phyloP scores from a whole-genome alignment of 2,113 vertebrate species.

The Rhabdornis inornatus region DNA sequence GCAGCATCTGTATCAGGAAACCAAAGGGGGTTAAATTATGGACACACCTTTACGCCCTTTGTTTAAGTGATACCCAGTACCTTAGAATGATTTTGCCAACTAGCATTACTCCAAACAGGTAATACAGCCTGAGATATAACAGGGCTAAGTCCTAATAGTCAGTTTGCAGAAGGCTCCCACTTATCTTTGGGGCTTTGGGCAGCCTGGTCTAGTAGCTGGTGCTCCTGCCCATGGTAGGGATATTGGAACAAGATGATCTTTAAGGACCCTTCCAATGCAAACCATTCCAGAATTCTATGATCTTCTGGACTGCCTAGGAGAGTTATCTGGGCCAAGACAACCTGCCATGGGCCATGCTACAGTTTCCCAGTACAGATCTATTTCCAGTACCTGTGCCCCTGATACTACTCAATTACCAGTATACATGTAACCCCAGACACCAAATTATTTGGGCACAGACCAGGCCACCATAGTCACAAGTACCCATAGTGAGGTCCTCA shows the following conservation, averaged over 20 bases:
- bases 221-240: background rate
- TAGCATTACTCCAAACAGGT: background rate
- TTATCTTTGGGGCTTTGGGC: background rate
- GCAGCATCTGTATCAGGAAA: background rate
- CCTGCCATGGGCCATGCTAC: background rate
- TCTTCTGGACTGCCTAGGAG: background rate
- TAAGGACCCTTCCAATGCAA: background rate
- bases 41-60: background rate
- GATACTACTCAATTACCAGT: background rate
- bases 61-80: background rate
- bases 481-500: background rate
- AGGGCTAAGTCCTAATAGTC: background rate
- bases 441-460: background rate
- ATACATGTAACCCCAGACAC: background rate
- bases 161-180: rapidly evolving
- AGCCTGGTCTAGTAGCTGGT: background rate
- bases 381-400: background rate
- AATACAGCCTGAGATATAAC: background rate
- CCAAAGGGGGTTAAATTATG: background rate
- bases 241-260: background rate
- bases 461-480: background rate
- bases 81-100: background rate
- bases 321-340: background rate
- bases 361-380: background rate
- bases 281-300: background rate